phyloP scores from a whole-genome alignment of 2,113 vertebrate species.

The Chaetura pelagica region DNA sequence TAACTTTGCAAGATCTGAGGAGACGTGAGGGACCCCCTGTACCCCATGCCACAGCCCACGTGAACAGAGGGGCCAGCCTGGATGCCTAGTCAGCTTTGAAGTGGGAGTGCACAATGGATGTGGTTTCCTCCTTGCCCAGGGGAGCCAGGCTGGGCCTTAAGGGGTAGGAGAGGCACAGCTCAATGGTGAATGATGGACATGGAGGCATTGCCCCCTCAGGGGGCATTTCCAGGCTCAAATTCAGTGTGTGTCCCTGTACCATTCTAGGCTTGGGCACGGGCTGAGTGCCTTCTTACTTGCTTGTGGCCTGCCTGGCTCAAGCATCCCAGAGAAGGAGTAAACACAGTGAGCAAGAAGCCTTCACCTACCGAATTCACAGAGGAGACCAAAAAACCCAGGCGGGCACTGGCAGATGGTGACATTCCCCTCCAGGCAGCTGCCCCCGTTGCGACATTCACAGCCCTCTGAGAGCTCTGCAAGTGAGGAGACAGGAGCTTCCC shows the following conservation, averaged over 20 bases:
- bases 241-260: neutral
- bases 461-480: conserved; percentile 73
- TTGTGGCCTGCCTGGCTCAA: neutral
- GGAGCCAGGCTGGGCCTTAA: neutral
- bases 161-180: neutral
- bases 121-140: fast-evolving
- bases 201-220: neutral
- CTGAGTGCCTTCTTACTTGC: neutral
- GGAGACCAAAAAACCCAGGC: conserved; percentile 89
- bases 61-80: neutral
- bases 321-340: neutral
- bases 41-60: fast-evolving
- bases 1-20: neutral
- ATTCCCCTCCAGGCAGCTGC: conserved; percentile 86
- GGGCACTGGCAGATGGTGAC: conserved; percentile 89
- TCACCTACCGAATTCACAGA: conserved; percentile 92
- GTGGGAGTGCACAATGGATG: fast-evolving
- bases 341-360: neutral
- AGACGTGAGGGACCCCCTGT: neutral
- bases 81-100: neutral
- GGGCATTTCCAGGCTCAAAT: neutral
- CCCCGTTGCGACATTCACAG: conserved; percentile 92
- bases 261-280: neutral
- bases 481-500: neutral
- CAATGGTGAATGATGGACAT: neutral